Evolutionary conservation across 1,140 invertebrate genomes (phyloP), one percentile per base, ranked within the genome.

Genomic region (Panagrolaimus sp.): DNA sequence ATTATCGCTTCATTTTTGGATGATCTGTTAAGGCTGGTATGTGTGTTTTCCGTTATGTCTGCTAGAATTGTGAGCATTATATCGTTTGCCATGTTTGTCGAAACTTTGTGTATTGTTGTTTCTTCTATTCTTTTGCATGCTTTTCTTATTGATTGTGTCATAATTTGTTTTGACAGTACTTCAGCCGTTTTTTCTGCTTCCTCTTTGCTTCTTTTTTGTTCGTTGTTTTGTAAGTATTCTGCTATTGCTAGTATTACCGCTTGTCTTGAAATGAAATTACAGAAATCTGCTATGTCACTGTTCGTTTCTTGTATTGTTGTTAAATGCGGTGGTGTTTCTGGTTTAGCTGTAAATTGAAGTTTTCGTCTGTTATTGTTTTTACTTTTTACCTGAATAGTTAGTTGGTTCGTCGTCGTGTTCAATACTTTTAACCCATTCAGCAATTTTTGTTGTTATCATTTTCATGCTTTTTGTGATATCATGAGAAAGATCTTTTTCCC

Each of bases 391-490:
- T 57, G n/a, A 45, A 45, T 9, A 5, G n/a, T 0, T 42, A 23
- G 23, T 73, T n/a, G n/a, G 67, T 27, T 65, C 71, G 38, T 74
- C 73, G 20, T 74, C 73, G 38, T 72, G 44, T 64, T 74, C 73
- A 51, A 74, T 66, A 67, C 73, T 74, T 57, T 70, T 71, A 9
- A 74, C 48, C 73, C 73, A 74, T 61, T 75, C 53, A 27, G 62
- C 66, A 20, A 74, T 74, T 57, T 75, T 74, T 47, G 48, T 42
- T 38, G 73, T 74, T 9, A 74, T 42, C 46, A 73, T 45, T 65
- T 71, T 44, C 73, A 74, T 71, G 31, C 71, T 65, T 64, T 65
- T 62, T 4, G 67, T 66, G 16, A 69, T 57, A 11, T 57, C 20
- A 20, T 20, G 20, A 0, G 51, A 57, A 11, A 57, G 4, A 16